Percentiles rank a stretch among this genome's conserved stretches.
Evolutionary conservation across 1,140 invertebrate genomes (phyloP).

Genomic region (Cydia pomonella): DNA sequence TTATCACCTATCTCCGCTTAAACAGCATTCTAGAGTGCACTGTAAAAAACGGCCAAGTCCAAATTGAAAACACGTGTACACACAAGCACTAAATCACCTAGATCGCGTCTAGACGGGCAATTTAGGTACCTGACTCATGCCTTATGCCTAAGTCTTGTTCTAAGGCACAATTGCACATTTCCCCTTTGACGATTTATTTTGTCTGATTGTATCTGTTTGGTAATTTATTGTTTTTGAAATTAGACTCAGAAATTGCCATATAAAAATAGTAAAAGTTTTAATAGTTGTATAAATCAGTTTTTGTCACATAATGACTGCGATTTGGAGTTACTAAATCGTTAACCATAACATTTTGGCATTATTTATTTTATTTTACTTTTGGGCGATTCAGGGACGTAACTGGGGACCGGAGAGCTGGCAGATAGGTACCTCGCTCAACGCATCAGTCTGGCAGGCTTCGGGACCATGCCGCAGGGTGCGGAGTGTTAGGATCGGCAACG

Average conservation of each 20-base stretch:
- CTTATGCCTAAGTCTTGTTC: conserved; percentile 36
- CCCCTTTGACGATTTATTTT: conserved; percentile 22
- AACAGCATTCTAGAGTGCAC: conserved; percentile 21
- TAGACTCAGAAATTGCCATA: neutral
- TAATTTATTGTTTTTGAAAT: conserved; percentile 1
- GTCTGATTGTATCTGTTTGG: conserved; percentile 14
- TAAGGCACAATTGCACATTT: conserved; percentile 26
- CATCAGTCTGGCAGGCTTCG: too few species aligned
- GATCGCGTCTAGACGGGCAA: conserved; percentile 54
- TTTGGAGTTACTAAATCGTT: too few species aligned
- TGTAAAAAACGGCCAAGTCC: conserved; percentile 24
- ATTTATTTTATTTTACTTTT: too few species aligned
- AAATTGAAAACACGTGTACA: conserved; percentile 57
- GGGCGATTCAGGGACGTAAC: too few species aligned
- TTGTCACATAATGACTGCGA: neutral
- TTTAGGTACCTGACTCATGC: conserved; percentile 59
- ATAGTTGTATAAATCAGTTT: neutral
- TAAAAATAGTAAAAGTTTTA: neutral
- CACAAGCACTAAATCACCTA: conserved; percentile 50
- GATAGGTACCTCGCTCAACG: too few species aligned
- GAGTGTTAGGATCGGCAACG: too few species aligned
- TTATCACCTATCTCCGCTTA: conserved; percentile 30
- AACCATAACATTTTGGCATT: too few species aligned
- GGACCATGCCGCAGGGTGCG: too few species aligned
- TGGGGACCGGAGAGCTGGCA: too few species aligned